Conservation (phyloP, 1,140 invertebrate genomes). For the Bombus pyrosoma region DNA sequence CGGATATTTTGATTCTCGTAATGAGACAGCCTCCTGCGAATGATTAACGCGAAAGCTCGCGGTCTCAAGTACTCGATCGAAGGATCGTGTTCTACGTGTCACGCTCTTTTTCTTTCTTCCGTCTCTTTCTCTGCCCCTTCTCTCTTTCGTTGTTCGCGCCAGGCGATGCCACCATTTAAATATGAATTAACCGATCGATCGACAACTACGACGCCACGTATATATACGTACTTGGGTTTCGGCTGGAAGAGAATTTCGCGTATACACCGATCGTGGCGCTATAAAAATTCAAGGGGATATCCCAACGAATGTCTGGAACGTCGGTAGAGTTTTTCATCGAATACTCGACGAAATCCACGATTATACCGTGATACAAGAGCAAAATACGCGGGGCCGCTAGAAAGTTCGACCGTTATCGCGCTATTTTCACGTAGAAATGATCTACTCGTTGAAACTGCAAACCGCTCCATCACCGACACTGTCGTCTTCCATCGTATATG, state of each 20-base stretch:
- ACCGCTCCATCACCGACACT: background rate
- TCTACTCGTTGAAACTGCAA: background rate
- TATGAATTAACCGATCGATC: conserved; percentile 48
- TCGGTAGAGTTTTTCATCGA: background rate
- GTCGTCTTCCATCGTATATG: background rate
- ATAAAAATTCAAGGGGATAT: conserved; percentile 9
- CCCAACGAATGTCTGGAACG: background rate
- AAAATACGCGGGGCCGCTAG: background rate
- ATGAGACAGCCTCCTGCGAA: conserved; percentile 13
- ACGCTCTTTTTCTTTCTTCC: too few relatives aligned
- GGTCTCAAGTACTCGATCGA: background rate
- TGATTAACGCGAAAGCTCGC: conserved; percentile 30
- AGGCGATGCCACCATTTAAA: conserved; percentile 36
- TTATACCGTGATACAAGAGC: background rate
- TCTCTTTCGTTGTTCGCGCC: background rate
- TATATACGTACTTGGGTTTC: background rate
- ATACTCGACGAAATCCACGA: background rate
- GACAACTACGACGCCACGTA: background rate
- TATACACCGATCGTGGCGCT: conserved; percentile 14
- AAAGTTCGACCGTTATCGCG: background rate
- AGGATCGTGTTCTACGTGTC: background rate
- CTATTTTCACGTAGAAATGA: background rate
- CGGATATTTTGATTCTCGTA: conserved; percentile 50
- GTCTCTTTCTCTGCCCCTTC: background rate
- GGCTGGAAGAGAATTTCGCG: conserved; percentile 17